Evolutionary conservation across 2,888 invertebrate species (phyloP).

Genomic region (Cosmopolites sordidus): DNA sequence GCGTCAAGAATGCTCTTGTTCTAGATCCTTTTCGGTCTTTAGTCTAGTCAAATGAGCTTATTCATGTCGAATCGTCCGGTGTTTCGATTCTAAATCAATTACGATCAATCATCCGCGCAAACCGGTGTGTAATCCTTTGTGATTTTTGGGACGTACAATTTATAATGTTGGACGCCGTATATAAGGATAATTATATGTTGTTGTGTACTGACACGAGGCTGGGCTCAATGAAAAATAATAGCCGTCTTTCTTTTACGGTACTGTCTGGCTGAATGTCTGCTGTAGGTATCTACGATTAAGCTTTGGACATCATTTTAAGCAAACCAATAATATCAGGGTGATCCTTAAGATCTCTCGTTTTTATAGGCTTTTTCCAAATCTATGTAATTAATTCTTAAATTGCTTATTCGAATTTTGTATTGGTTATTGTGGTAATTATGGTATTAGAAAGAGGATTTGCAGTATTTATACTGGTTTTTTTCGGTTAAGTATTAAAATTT

Average conservation of each 20-base stretch:
- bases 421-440: no score
- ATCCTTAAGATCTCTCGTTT: no score
- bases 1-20: not conserved
- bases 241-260: not conserved
- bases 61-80: not conserved
- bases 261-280: not conserved
- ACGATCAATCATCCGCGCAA: not conserved
- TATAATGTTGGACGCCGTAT: not conserved
- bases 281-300: no score
- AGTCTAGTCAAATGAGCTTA: not conserved
- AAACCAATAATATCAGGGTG: no score
- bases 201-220: not conserved
- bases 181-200: not conserved
- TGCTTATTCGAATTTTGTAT: no score
- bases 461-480: no score
- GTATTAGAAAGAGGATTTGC: no score
- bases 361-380: no score
- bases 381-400: no score
- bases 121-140: slow-evolving; percentile 1
- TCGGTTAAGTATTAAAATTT: no score
- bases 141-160: not conserved
- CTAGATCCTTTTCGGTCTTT: not conserved
- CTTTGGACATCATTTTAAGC: no score
- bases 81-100: not conserved
- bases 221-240: not conserved